phyloP scores from a whole-genome alignment of 2,113 vertebrate species.

The Lynx canadensis region DNA sequence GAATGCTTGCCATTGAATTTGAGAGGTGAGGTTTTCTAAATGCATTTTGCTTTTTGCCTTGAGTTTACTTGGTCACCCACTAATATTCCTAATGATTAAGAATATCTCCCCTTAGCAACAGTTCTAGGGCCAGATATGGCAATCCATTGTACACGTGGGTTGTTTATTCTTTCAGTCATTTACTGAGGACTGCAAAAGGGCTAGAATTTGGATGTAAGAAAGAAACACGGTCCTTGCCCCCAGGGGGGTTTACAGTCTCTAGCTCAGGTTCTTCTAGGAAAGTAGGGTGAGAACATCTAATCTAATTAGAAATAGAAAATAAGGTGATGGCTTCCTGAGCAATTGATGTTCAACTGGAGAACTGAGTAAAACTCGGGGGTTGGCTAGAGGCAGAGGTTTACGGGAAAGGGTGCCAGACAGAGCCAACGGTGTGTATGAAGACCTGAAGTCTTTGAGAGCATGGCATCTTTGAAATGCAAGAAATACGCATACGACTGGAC shows the following conservation, averaged over 20 bases:
- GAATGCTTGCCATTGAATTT: not conserved
- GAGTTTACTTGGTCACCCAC: not conserved
- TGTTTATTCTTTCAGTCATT: not conserved
- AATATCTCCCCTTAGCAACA: not conserved
- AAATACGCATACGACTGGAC: not conserved
- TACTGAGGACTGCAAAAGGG: not conserved
- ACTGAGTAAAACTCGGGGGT: not conserved
- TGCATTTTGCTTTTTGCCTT: constrained; percentile 10
- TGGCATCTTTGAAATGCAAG: not conserved
- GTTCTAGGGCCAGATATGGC: not conserved
- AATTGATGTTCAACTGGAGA: not conserved
- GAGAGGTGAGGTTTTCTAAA: constrained; percentile 26
- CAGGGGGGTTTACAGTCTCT: not conserved
- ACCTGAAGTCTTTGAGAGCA: not conserved
- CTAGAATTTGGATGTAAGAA: not conserved
- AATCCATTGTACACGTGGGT: not conserved
- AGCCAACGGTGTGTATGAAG: not conserved
- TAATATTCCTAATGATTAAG: not conserved
- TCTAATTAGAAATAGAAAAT: not conserved
- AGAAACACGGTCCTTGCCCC: not conserved
- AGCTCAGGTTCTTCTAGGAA: not conserved
- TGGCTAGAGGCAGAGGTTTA: not conserved
- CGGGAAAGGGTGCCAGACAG: not conserved
- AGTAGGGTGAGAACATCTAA: not conserved
- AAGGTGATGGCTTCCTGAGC: not conserved